These are phyloP conservation scores for Luscinia megarhynchos DNA, from an alignment of 2,797 vertebrate genomes.

Conservation along the genomic window DNA sequence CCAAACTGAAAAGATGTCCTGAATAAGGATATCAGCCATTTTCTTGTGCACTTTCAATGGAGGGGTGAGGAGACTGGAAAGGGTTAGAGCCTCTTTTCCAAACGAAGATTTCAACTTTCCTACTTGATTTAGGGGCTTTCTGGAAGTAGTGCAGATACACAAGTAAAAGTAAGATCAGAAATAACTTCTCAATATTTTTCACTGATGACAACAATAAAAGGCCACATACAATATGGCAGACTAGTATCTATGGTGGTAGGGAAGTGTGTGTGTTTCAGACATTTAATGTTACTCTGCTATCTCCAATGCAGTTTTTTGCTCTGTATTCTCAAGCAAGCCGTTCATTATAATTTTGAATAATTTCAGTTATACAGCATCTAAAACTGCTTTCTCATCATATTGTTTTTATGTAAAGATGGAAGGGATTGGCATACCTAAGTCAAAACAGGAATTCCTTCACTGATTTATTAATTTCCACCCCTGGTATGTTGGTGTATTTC, in stretches of 20 bases:
- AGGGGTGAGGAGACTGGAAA: neutral
- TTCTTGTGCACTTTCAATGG: neutral
- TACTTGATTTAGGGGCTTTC: neutral
- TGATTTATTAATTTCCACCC: neutral
- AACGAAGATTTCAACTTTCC: neutral
- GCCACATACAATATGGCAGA: fast-evolving
- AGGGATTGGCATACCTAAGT: neutral
- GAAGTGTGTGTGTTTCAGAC: neutral
- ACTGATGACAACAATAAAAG: neutral
- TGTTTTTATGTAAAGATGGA: neutral
- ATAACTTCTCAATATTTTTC: neutral
- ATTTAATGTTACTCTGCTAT: neutral
- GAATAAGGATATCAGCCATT: neutral
- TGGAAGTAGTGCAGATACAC: neutral
- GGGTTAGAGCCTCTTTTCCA: neutral
- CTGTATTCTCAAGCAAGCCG: neutral
- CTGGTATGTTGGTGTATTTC: neutral
- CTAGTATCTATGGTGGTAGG: neutral
- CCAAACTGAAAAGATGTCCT: neutral
- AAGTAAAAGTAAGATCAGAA: neutral
- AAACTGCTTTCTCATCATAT: neutral
- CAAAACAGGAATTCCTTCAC: neutral
- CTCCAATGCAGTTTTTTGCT: neutral
- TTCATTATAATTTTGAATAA: neutral
- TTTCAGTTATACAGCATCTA: neutral